Evolutionary conservation across 2,888 invertebrate species (phyloP).

Genomic region (Itoplectis maculator): DNA sequence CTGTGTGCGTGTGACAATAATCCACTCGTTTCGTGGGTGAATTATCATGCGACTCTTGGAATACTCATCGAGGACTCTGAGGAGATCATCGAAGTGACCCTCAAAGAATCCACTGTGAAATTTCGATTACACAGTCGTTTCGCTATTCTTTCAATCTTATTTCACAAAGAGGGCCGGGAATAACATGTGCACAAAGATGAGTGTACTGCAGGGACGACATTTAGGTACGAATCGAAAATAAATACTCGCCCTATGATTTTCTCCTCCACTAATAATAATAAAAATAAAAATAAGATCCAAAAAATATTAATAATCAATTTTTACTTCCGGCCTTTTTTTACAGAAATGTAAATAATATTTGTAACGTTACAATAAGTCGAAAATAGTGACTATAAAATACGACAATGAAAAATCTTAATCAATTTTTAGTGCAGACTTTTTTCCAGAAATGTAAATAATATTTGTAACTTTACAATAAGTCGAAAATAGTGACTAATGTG

Average conservation of each 20-base stretch:
- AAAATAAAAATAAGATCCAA: background rate
- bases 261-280: too few relatives aligned
- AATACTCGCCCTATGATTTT: too few relatives aligned
- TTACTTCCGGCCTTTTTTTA: too few relatives aligned
- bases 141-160: constrained; percentile 40
- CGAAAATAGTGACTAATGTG: too few relatives aligned
- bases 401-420: too few relatives aligned
- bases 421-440: too few relatives aligned
- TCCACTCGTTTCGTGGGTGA: background rate
- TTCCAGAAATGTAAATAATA: too few relatives aligned
- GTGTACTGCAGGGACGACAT: constrained; percentile 83
- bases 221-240: constrained; percentile 78
- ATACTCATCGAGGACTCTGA: background rate
- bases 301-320: background rate
- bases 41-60: constrained; percentile 12
- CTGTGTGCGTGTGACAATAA: constrained; percentile 7
- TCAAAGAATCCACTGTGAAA: constrained; percentile 33
- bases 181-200: constrained; percentile 84
- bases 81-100: constrained; percentile 6
- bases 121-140: constrained; percentile 31
- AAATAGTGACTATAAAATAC: too few relatives aligned
- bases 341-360: too few relatives aligned
- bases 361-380: too few relatives aligned
- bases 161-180: constrained; percentile 34
- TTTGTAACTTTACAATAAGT: too few relatives aligned